Percentiles rank a stretch among this genome's conserved stretches.
phyloP scores from a whole-genome alignment of 2,113 vertebrate species.

The Callaeas wilsoni region DNA sequence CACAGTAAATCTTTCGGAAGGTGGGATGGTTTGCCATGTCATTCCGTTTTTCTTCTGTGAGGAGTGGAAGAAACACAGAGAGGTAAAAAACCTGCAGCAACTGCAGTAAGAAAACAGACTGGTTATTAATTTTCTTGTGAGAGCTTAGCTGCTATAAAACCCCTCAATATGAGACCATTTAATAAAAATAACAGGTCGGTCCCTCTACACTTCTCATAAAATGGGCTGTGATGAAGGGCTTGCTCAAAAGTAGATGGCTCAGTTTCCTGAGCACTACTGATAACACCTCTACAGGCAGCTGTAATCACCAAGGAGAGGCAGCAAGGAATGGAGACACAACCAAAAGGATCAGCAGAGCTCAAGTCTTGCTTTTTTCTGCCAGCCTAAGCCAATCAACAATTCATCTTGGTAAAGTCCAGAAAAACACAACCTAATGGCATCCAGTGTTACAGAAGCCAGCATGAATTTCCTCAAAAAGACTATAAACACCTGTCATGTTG shows the following conservation, averaged over 20 bases:
- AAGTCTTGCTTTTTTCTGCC: background rate
- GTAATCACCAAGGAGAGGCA: background rate
- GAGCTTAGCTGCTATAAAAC: background rate
- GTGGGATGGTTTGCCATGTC: slow-evolving; percentile 79
- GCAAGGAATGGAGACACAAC: background rate
- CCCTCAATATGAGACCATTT: background rate
- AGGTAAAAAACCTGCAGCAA: background rate
- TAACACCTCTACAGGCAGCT: background rate
- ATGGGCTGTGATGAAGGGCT: background rate
- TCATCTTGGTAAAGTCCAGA: background rate
- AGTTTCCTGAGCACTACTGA: background rate
- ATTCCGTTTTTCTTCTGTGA: slow-evolving; percentile 66
- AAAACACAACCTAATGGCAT: background rate
- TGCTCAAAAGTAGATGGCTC: background rate
- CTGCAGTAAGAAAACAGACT: background rate
- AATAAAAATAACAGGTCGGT: background rate
- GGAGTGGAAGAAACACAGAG: background rate
- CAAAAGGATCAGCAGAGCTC: background rate
- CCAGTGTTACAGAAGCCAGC: background rate
- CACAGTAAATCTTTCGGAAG: slow-evolving; percentile 79
- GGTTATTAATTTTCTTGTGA: background rate
- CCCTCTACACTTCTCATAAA: background rate
- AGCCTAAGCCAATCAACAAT: background rate
- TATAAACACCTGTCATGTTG: background rate
- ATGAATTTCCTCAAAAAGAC: background rate